These are phyloP conservation scores for Hypomecis atomaria DNA, from an alignment of 2,888 invertebrate species.

Conservation along the genomic window DNA sequence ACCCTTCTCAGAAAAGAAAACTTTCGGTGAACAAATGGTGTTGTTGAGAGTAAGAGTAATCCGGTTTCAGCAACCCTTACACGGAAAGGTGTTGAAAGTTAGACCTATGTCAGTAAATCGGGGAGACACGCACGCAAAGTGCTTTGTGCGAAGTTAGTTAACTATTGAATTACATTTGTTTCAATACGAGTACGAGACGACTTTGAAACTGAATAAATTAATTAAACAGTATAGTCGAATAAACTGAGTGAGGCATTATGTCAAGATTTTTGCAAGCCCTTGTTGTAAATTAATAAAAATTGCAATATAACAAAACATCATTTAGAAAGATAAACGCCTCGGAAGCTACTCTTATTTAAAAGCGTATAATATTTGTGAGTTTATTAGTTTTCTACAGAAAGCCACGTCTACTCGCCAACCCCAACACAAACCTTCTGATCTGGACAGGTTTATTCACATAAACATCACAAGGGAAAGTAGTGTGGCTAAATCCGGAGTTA, in stretches of 20 bases:
- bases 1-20: slow-evolving; percentile 7
- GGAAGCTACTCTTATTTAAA: no score
- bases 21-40: slow-evolving; percentile 15
- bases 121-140: not conserved
- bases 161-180: not conserved
- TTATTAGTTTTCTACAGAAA: not conserved
- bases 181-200: no score
- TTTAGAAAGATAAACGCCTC: no score
- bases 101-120: slow-evolving; percentile 1
- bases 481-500: slow-evolving; percentile 49
- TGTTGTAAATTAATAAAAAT: no score
- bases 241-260: no score
- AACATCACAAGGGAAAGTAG: slow-evolving; percentile 55
- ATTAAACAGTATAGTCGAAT: no score
- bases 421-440: slow-evolving; percentile 5
- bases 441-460: slow-evolving; percentile 37
- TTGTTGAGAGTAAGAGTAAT: slow-evolving; percentile 9
- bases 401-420: not conserved
- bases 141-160: not conserved
- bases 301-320: no score
- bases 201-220: no score
- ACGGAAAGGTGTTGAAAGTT: slow-evolving; percentile 8
- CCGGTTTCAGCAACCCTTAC: slow-evolving; percentile 10
- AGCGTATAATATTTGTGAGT: not conserved
- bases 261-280: no score